A percentile compares a stretch with the other conserved stretches of the same genome.
These are phyloP conservation scores for Diphyllodes magnificus DNA, from an alignment of 2,113 vertebrate species.

Conservation along the genomic window DNA sequence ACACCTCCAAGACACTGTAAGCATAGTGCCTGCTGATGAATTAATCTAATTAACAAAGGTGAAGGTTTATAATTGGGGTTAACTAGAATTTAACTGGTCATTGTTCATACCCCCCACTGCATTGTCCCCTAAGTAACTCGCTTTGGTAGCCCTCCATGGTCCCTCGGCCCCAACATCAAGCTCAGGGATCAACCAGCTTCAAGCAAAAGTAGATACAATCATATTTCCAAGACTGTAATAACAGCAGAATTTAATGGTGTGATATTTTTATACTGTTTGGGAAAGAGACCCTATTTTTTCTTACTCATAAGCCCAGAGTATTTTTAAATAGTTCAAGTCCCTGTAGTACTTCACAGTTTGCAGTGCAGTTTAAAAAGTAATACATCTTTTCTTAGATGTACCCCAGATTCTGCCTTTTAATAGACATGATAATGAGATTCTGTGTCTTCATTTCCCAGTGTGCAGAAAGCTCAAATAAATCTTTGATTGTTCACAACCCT, in stretches of 20 bases:
- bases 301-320: slow-evolving; percentile 64
- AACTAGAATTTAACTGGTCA: slow-evolving; percentile 78
- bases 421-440: slow-evolving; percentile 83
- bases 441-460: slow-evolving; percentile 80
- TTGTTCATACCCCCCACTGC: slow-evolving; percentile 61
- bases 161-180: slow-evolving; percentile 31
- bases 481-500: slow-evolving; percentile 80
- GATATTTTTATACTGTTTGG: slow-evolving; percentile 63
- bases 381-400: slow-evolving; percentile 82
- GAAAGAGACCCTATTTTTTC: slow-evolving; percentile 51
- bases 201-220: slow-evolving; percentile 34
- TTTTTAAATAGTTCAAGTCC: slow-evolving; percentile 83
- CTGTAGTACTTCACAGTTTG: slow-evolving; percentile 76
- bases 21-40: slow-evolving; percentile 67
- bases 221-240: slow-evolving; percentile 40
- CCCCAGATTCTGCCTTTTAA: slow-evolving; percentile 85
- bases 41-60: slow-evolving; percentile 77
- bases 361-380: slow-evolving; percentile 77
- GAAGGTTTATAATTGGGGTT: slow-evolving; percentile 79
- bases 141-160: background rate
- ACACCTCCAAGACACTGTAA: slow-evolving; percentile 41
- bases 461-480: slow-evolving; percentile 79
- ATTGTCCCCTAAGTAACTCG: slow-evolving; percentile 41
- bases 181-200: slow-evolving; percentile 28
- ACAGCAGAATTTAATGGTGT: slow-evolving; percentile 28